Base-by-base conservation (phyloP, 2,113 vertebrate genomes). In the Bos javanicus region DNA sequence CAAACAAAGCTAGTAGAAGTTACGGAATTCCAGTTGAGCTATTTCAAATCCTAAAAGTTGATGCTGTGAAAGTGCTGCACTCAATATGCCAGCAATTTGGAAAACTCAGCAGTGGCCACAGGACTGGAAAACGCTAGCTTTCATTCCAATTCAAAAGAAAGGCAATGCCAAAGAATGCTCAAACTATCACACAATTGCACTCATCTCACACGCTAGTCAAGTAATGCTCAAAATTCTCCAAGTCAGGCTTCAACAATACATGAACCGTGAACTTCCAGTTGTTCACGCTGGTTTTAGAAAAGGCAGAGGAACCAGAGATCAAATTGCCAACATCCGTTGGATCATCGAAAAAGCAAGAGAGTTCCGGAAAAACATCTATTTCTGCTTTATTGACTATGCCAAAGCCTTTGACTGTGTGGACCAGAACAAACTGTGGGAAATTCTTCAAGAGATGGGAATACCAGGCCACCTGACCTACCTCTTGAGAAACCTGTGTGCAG, bases 341-440 rank as follows among this genome's bases (percentile, higher is more conserved):
- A 67, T n/a, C 33, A 67, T 67, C 0, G 1, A 9, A 9, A n/a
- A 67, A n/a, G 33, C 7, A 67, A n/a, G 8, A 67, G 4, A 36
- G 16, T 67, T 67, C 64, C 64, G n/a, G 33, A 67, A 67, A 67
- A 67, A 36, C 33, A 36, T 67, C 2, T 67, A 67, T 4, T 36
- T 67, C 17, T 67, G 17, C 33, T 67, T 67, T 67, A 36, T 36
- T 67, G 33, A 67, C 64, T 67, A 67, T 21, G 33, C 17, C 8
- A 36, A 67, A 67, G 33, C 4, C 64, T 36, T 21, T 67, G 33
- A 67, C 2, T 67, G 2, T 36, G 64, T 67, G 64, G 17, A 19
- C 2, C 16, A 67, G 17, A 67, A 36, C 16, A 67, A 67, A 21
- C 8, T 36, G 16, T 67, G 1, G 0, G 8, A 67, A 67, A 36